Conservation (phyloP, 1,140 invertebrate genomes). For the Drosophila mojavensis region DNA sequence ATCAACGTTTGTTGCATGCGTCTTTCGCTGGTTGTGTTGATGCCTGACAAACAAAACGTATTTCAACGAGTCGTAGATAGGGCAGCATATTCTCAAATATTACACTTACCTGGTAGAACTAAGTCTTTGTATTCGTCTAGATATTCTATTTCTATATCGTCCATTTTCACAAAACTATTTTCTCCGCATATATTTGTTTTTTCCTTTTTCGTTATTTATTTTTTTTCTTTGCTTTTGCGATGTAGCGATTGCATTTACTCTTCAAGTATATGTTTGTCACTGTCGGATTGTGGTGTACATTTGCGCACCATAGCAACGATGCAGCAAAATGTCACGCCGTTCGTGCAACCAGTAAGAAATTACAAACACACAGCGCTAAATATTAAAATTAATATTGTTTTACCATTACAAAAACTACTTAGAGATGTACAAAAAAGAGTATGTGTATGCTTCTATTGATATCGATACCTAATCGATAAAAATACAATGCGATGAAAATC, state of each 20-base stretch:
- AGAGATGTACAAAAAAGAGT: conserved; percentile 16
- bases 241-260: conserved; percentile 13
- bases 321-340: neutral
- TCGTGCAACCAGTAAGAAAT: neutral
- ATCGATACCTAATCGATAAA: conserved; percentile 8
- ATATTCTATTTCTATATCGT: conserved; percentile 73
- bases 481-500: neutral
- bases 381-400: neutral
- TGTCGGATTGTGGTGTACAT: conserved; percentile 1
- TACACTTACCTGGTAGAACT: conserved; percentile 56
- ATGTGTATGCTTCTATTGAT: conserved; percentile 1
- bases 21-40: conserved; percentile 36
- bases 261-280: conserved; percentile 2
- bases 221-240: conserved; percentile 3
- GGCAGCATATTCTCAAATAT: neutral
- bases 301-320: conserved; percentile 6
- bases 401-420: conserved; percentile 1
- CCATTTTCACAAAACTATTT: conserved; percentile 48
- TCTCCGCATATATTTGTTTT: neutral
- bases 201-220: neutral
- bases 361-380: neutral
- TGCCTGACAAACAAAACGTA: conserved; percentile 30
- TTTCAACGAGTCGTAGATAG: neutral
- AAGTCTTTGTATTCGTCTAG: conserved; percentile 74
- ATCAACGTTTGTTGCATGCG: conserved; percentile 23